Base-by-base conservation (phyloP, 2,797 vertebrate genomes). In the Smutsia temminckii region DNA sequence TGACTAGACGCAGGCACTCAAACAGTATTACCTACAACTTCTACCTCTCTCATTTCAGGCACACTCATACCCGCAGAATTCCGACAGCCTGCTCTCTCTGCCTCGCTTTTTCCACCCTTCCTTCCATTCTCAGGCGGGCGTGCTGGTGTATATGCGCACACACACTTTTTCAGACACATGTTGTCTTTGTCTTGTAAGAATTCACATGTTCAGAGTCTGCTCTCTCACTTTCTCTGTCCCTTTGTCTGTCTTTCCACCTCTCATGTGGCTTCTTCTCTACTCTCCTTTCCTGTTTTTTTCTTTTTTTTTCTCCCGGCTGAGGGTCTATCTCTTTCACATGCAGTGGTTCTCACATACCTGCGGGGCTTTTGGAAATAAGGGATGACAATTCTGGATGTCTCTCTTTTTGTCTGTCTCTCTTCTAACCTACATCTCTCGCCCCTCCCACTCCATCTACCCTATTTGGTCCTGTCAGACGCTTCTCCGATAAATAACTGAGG, bases 141-240 rank as follows among this genome's bases (percentile, higher is more conserved):
- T 64, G 29, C 27, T 23, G 14, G 16, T 84, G 75, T 64, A 5
- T 9, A 3, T 21, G 9, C 0, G 0, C 0, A 0, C 2, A 4
- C 8, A 32, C 14, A 13, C 0, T 72, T 32, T 40, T 74, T 12
- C 32, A 88, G 37, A 34, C 34, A 40, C 49, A 57, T 29, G 6
- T 17, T 61, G 3, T 51, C 21, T 85, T 74, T 63, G 34, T 71
- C 53, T 59, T 46, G 17, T 32, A 32, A 92, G 27, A 8, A 32
- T 51, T 42, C 32, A 25, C 49, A 55, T 2, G 51, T 10, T 6
- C 20, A 51, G 53, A 55, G 17, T 37, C 53, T 77, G 4, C 53
- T 42, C n/a, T 12, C 6, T 64, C 11, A 8, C 57, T n/a, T 37
- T 51, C 13, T 49, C 17, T 11, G 25, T 42, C 37, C 3, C 14